Evolutionary conservation across 2,797 vertebrate genomes (phyloP).

Genomic region (Podarcis siculus): DNA sequence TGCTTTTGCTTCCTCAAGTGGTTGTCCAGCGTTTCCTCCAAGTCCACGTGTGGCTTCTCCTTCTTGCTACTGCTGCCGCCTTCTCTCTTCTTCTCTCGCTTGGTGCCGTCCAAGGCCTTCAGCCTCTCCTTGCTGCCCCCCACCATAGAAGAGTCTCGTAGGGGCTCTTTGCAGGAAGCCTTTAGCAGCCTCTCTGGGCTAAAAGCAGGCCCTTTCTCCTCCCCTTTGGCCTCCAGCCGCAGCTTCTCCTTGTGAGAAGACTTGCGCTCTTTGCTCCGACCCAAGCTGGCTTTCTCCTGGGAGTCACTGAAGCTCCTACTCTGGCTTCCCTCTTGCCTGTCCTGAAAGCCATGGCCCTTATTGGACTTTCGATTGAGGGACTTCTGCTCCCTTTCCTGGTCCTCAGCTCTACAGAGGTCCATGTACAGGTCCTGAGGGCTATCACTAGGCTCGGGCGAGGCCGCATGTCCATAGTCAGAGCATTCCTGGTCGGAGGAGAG

Average conservation of each 20-base stretch:
- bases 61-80: conserved; percentile 55
- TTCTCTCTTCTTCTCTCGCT: conserved; percentile 76
- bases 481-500: conserved; percentile 80
- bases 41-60: conserved; percentile 48
- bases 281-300: conserved; percentile 64
- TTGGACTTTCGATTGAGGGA: conserved; percentile 61
- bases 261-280: conserved; percentile 77
- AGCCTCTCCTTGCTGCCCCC: conserved; percentile 72
- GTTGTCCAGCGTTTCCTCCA: conserved; percentile 70
- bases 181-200: conserved; percentile 75
- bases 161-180: conserved; percentile 71
- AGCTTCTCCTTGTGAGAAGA: conserved; percentile 78
- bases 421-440: conserved; percentile 74
- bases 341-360: conserved; percentile 70
- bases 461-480: conserved; percentile 76
- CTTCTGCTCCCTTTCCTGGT: conserved; percentile 74
- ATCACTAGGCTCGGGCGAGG: conserved; percentile 70
- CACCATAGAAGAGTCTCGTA: conserved; percentile 69
- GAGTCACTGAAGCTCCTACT: conserved; percentile 54
- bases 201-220: conserved; percentile 57
- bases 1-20: conserved; percentile 76
- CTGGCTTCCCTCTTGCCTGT: conserved; percentile 62
- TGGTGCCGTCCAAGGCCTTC: conserved; percentile 53
- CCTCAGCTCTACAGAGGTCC: conserved; percentile 73
- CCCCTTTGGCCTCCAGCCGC: conserved; percentile 56